Base-by-base conservation (phyloP, 2,888 invertebrate species). In the Agriotes lineatus region DNA sequence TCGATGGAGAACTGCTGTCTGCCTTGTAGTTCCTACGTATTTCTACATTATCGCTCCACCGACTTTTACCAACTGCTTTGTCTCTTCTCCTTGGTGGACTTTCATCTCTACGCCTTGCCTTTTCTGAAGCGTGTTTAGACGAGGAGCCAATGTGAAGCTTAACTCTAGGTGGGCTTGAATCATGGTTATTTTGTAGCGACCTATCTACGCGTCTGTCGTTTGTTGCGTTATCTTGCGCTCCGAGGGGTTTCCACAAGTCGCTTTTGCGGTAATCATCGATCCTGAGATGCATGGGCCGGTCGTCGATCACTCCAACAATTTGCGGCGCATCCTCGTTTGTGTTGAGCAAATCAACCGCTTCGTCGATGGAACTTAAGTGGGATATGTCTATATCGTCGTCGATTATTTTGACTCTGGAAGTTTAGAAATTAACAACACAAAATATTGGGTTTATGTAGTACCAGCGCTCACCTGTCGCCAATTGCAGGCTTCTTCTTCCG, bases 271-370 rank as follows among this genome's bases (percentile, higher is more conserved):
- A 78, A 60, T 83, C 83, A 71, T 83, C 81, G 25, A 82, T 74
- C 69, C 82, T 73, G 7, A 93, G 76, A 72, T 92, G 89, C 60
- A 90, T 86, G 0, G 93, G 92, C 74, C 93, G 82, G 50, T 96
- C 96, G 81, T 96, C 96, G 54, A 96, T 88, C 58, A 96, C 88
- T 0, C 93, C 96, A 0, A 93, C 96, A 71, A 97, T 91, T 82
- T 93, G 93, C 0, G 97, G 97, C 0, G 93, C 95, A 82, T 97
- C 96, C 79, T 97, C 97, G n/a, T 88, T 89, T 0, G 90, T 87
- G 61, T 91, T 88, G 48, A 90, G 87, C 1, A 93, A 87, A 59
- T 93, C 90, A 59, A 93, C 91, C 68, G 89, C 89, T 42, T 90
- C 89, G 18, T 89, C 88, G 0, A 89, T 81, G 0, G 90, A 84